Evolutionary conservation across 2,113 vertebrate species (phyloP).

Genomic region (Agapornis roseicollis): DNA sequence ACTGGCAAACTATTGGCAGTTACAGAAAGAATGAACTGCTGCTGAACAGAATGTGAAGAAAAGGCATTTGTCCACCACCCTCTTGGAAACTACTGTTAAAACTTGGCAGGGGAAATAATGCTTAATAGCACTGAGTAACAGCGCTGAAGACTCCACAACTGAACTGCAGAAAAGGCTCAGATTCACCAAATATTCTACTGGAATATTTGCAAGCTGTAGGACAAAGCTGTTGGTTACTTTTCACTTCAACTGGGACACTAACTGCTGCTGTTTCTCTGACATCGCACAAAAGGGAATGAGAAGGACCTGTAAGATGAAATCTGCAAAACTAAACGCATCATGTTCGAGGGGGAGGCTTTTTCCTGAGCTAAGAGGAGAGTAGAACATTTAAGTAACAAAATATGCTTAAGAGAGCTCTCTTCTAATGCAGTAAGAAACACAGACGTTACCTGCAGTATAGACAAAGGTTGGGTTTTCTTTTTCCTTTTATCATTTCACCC

Average conservation of each 20-base stretch:
- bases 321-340: not conserved
- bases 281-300: not conserved
- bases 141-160: not conserved
- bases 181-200: not conserved
- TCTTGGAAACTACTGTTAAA: not conserved
- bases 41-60: not conserved
- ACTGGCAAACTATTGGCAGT: not conserved
- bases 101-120: not conserved
- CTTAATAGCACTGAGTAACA: not conserved
- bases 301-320: not conserved
- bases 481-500: not conserved
- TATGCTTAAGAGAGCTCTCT: not conserved
- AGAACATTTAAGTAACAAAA: not conserved
- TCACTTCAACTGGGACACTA: not conserved
- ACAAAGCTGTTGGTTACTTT: not conserved
- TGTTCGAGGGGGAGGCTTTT: not conserved
- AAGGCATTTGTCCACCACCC: not conserved
- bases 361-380: not conserved
- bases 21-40: not conserved
- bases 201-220: not conserved
- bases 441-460: not conserved
- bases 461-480: not conserved
- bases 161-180: not conserved
- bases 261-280: not conserved
- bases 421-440: not conserved